A percentile compares a stretch with the other conserved stretches of the same genome.
These are phyloP conservation scores for Grus americana DNA, from an alignment of 2,113 vertebrate species.

Conservation along the genomic window DNA sequence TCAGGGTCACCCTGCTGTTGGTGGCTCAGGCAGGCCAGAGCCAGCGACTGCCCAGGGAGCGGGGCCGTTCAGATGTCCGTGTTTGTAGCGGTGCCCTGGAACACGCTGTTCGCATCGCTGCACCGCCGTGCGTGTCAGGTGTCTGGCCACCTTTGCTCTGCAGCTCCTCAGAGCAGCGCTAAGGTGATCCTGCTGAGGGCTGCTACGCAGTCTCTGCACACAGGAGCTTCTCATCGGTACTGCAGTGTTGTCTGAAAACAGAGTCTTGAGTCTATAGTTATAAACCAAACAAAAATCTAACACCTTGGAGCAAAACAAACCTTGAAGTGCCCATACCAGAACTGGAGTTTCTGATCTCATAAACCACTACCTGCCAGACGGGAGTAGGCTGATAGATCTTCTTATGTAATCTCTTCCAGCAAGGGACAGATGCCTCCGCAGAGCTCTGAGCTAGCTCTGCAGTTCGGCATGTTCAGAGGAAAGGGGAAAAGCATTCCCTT, in stretches of 20 bases:
- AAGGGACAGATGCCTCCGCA: slow-evolving; percentile 55
- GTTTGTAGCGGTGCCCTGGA: fast-evolving
- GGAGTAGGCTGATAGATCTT: slow-evolving; percentile 16
- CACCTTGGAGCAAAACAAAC: background rate
- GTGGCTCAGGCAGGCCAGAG: background rate
- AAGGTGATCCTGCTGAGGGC: background rate
- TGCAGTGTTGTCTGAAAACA: background rate
- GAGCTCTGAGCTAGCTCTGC: slow-evolving; percentile 47
- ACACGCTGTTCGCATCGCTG: fast-evolving
- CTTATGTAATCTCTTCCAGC: slow-evolving; percentile 39
- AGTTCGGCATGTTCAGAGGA: background rate
- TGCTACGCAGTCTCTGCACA: background rate
- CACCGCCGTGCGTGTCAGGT: background rate
- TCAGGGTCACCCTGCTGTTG: background rate
- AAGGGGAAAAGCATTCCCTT: background rate
- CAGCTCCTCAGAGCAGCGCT: background rate
- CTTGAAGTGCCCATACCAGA: background rate
- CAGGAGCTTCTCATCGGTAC: background rate
- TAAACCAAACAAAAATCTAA: background rate
- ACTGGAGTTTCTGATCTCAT: background rate
- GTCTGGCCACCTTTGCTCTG: background rate
- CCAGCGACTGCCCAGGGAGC: background rate
- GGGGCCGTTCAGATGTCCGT: fast-evolving
- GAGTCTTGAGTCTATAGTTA: background rate
- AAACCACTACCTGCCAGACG: slow-evolving; percentile 15